Evolutionary conservation across 2,113 vertebrate genomes (phyloP), one percentile per base, ranked within the genome.

Genomic region (Nothoprocta pentlandii): DNA sequence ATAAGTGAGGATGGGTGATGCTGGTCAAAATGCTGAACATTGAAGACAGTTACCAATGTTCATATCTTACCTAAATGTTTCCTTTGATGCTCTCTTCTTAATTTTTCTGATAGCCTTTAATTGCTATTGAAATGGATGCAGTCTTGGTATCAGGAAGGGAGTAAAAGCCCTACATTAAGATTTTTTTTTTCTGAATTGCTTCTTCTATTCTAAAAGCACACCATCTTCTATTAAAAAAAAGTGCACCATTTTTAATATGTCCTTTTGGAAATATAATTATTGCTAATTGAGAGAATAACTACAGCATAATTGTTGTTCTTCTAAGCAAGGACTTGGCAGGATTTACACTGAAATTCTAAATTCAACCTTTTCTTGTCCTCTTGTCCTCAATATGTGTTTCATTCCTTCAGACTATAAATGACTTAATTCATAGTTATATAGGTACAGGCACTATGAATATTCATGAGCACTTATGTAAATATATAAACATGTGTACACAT

Each of bases 21-120:
- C 25, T 21, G 58, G 39, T 79, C n/a, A 64, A 87, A 85, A 17
- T 7, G 78, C 23, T n/a, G 26, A 34, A 59, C 13, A 3, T 23
- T 34, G 86, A 59, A 89, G 36, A 26, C 39, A 85, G 54, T 17
- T 80, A 26, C 5, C 10, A 39, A 41, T 10, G 32, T 28, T 71
- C 19, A 7, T 13, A 14, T n/a, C 19, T 3, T 7, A 80, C 20
- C 36, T 9, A 39, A 13, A 7, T 0, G 1, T 3, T 22, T 1
- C 0, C 23, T 71, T 47, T 12, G 3, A 17, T 63, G 69, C 12
- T 80, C 61, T 26, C 17, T 86, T 74, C 22, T 58, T 30, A 73
- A 10, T 23, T 77, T 77, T 39, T 44, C 13, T 53, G 85, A 44
- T 2, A 6, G 3, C 28, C 20, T 54, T 53, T 41, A 44, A 44